These are phyloP conservation scores for Ochropacha duplaris DNA, from an alignment of 2,888 invertebrate genomes.

Conservation along the genomic window DNA sequence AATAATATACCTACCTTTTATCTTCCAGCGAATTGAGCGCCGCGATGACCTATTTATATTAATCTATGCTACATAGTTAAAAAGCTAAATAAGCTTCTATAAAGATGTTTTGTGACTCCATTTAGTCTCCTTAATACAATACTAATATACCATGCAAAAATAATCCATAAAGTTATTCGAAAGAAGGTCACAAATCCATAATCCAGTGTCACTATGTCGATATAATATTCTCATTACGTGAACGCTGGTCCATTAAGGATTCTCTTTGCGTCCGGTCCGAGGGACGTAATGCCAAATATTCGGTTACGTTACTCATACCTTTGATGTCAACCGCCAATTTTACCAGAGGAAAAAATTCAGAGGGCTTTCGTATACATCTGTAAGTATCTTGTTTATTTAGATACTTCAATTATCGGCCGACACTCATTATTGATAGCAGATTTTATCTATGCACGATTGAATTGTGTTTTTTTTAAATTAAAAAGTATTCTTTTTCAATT, in stretches of 20 bases:
- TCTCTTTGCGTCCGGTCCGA: slow-evolving; percentile 22
- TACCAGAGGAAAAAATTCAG: not conserved
- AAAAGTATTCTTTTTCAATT: too few species aligned
- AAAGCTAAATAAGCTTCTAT: too few species aligned
- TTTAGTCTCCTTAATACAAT: too few species aligned
- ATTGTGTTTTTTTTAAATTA: too few species aligned
- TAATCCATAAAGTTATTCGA: not conserved
- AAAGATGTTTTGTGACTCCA: too few species aligned
- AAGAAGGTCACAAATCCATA: not conserved
- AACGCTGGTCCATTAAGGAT: slow-evolving; percentile 23
- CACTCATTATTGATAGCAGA: too few species aligned
- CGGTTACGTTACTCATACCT: slow-evolving; percentile 16
- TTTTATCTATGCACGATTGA: too few species aligned
- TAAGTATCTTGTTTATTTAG: not conserved
- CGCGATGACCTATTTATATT: too few species aligned
- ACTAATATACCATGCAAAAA: not conserved
- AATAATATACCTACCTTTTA: too few species aligned
- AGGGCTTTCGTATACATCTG: not conserved
- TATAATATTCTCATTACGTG: slow-evolving; percentile 28
- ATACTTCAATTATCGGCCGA: not conserved
- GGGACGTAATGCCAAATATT: slow-evolving; percentile 23
- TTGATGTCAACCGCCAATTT: slow-evolving; percentile 18
- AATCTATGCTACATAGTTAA: too few species aligned
- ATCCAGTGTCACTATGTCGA: slow-evolving; percentile 3
- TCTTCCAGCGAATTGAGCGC: too few species aligned